Conservation (phyloP, 64 coral and sea anemone genomes). For the Cladopsammia gracilis region DNA sequence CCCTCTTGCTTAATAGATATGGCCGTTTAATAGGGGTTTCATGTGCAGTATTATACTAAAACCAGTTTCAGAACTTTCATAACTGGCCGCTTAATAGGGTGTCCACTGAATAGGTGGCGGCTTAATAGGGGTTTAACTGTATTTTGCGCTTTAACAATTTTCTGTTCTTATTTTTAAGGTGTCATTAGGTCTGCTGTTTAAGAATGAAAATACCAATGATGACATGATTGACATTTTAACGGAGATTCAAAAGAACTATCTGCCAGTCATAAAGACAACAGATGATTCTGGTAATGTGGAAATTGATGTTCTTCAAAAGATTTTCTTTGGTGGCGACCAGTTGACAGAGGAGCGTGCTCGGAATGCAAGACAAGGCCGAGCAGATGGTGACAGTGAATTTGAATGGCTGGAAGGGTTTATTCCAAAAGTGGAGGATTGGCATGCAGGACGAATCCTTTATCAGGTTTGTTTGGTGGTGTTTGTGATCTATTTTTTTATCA, state of each 20-base stretch:
- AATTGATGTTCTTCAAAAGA: not conserved
- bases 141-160: not conserved
- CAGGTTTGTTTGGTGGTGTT: conserved; percentile 55
- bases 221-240: conserved; percentile 69
- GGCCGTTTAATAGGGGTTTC: too few relatives aligned
- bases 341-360: conserved; percentile 61
- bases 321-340: conserved; percentile 74
- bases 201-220: conserved; percentile 65
- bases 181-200: conserved; percentile 59
- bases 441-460: conserved; percentile 56
- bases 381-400: conserved; percentile 31
- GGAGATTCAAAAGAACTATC: conserved; percentile 56
- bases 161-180: not conserved
- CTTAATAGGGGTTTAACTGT: too few relatives aligned
- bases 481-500: not conserved
- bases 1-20: too few relatives aligned
- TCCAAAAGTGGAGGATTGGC: conserved; percentile 70
- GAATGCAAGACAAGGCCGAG: conserved; percentile 25
- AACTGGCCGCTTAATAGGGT: too few relatives aligned
- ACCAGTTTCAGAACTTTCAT: too few relatives aligned
- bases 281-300: conserved; percentile 29
- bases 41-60: too few relatives aligned
- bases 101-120: too few relatives aligned
- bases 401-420: conserved; percentile 56
- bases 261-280: not conserved